phyloP scores from a whole-genome alignment of 2,797 vertebrate genomes.

The Pachyuromys duprasi region DNA sequence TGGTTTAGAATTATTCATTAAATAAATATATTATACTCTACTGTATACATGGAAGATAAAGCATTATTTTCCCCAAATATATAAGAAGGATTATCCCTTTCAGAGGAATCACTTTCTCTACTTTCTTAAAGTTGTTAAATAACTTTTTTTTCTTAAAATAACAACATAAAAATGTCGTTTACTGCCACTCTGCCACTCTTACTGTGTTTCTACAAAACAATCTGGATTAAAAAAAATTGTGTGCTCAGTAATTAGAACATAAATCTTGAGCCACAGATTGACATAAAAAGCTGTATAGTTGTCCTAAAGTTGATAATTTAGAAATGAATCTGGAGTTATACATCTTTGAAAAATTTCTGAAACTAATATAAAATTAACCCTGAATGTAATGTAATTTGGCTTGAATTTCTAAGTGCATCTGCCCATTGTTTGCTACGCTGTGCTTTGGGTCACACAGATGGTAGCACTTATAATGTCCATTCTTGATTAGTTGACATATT shows the following conservation, averaged over 20 bases:
- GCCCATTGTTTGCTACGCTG: neutral
- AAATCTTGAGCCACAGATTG: neutral
- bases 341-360: slow-evolving; percentile 10
- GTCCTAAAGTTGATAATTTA: neutral
- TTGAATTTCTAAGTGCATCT: neutral
- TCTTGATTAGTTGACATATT: slow-evolving; percentile 54
- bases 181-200: accelerated
- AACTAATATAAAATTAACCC: slow-evolving; percentile 1
- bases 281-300: neutral
- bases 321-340: neutral
- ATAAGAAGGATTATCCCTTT: neutral
- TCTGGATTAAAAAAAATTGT: neutral
- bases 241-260: neutral
- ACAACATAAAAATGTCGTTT: neutral
- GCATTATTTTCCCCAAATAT: neutral
- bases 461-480: slow-evolving; percentile 32
- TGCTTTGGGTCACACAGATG: slow-evolving; percentile 45
- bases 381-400: slow-evolving; percentile 23
- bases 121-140: neutral
- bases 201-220: neutral
- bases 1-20: neutral
- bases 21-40: neutral
- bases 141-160: neutral
- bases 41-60: neutral
- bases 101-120: neutral